phyloP scores from a whole-genome alignment of 2,797 vertebrate genomes.

The Perodicticus potto region DNA sequence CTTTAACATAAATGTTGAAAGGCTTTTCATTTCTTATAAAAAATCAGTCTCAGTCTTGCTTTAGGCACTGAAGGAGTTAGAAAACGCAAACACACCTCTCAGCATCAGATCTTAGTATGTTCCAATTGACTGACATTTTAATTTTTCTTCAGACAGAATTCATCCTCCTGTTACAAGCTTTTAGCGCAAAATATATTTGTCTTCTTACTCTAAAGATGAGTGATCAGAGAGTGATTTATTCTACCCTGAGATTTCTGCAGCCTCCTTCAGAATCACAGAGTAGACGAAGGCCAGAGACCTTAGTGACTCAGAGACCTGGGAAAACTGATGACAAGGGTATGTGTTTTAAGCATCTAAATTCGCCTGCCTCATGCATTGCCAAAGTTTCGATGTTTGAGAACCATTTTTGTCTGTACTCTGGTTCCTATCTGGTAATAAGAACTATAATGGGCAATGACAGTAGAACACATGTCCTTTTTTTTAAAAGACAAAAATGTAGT shows the following conservation, averaged over 20 bases:
- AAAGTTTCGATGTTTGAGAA: not conserved
- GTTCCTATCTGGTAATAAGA: not conserved
- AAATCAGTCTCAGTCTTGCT: not conserved
- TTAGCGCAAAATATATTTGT: constrained; percentile 24
- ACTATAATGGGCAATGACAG: not conserved
- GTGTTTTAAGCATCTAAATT: not conserved
- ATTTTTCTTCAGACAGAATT: constrained; percentile 23
- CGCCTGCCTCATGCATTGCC: not conserved
- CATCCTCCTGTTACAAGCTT: not conserved
- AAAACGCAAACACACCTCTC: not conserved
- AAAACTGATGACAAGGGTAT: constrained; percentile 29
- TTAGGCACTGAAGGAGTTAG: not conserved
- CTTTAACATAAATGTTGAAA: not conserved
- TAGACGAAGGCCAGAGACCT: not conserved
- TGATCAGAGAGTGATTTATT: constrained; percentile 26
- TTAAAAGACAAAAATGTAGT: not conserved
- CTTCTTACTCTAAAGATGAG: constrained; percentile 56
- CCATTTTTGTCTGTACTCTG: not conserved
- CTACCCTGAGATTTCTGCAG: not conserved
- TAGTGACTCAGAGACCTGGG: not conserved
- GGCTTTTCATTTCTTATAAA: not conserved
- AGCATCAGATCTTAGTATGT: not conserved
- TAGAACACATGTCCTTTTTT: not conserved
- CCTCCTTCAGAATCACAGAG: not conserved
- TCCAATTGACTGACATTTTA: not conserved